These are phyloP conservation scores for Amblyraja radiata DNA, from an alignment of 2,797 vertebrate genomes.

Conservation along the genomic window DNA sequence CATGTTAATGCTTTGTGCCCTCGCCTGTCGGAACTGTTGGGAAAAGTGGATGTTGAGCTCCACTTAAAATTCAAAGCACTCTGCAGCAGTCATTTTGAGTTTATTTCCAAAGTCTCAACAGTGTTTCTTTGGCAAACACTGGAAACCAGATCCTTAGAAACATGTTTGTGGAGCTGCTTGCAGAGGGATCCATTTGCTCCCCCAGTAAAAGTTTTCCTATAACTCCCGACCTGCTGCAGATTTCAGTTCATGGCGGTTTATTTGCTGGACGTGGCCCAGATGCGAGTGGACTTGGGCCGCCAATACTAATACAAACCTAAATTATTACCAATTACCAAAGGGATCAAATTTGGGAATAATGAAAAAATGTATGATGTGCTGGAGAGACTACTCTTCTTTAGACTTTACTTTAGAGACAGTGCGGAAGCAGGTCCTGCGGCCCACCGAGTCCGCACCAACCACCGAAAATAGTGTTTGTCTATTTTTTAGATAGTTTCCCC, in stretches of 20 bases:
- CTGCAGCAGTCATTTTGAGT: background rate
- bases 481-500: too few species aligned
- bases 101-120: background rate
- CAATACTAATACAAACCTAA: too few species aligned
- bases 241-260: background rate
- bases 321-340: background rate
- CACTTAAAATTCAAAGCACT: background rate
- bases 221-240: background rate
- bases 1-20: background rate
- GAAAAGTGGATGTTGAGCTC: background rate
- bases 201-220: background rate
- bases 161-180: too few species aligned
- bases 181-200: background rate
- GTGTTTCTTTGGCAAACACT: background rate
- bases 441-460: too few species aligned
- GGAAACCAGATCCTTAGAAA: background rate
- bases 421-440: too few species aligned
- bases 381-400: background rate
- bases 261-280: background rate
- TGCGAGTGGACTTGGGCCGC: background rate
- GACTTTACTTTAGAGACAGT: too few species aligned
- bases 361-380: background rate
- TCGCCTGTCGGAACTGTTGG: background rate
- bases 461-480: too few species aligned
- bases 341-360: background rate